These are phyloP conservation scores for Dorcus hopei DNA, from an alignment of 2,888 invertebrate species.

Conservation along the genomic window DNA sequence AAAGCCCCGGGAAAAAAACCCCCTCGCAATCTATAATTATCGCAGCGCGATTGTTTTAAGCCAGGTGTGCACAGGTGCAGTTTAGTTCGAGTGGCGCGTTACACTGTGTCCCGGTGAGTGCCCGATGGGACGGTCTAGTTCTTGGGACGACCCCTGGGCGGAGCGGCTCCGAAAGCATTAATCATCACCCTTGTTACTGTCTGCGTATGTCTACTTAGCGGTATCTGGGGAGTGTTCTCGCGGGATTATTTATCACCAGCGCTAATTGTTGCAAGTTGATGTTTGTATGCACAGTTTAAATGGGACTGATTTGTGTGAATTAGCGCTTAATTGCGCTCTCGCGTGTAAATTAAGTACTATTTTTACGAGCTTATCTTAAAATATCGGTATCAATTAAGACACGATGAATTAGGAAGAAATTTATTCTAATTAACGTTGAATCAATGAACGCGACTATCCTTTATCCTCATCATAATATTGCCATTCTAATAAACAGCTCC, in stretches of 20 bases:
- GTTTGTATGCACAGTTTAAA: neutral
- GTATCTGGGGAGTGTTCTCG: constrained; percentile 1
- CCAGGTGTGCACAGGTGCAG: constrained; percentile 30
- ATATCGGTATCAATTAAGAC: neutral
- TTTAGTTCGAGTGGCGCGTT: constrained; percentile 25
- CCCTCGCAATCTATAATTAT: constrained; percentile 16
- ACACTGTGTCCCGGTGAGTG: constrained; percentile 31
- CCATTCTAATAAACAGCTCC: no score
- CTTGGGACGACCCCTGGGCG: constrained; percentile 22
- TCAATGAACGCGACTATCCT: no score
- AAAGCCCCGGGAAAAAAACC: neutral
- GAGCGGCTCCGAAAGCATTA: constrained; percentile 38
- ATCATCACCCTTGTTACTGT: constrained; percentile 41
- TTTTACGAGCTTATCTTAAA: neutral
- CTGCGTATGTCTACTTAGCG: neutral
- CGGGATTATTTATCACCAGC: constrained; percentile 8
- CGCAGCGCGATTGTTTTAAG: constrained; percentile 15
- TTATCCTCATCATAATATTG: no score
- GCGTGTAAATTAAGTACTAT: neutral
- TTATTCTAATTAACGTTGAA: no score
- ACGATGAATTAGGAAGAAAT: neutral
- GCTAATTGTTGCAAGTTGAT: constrained; percentile 7
- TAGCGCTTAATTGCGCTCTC: neutral
- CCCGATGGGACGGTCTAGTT: constrained; percentile 35
- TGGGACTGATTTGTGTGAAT: constrained; percentile 1